Percentiles rank a stretch among this genome's conserved stretches.
Evolutionary conservation across 2,797 vertebrate species (phyloP).

Genomic region (Pipistrellus pygmaeus): DNA sequence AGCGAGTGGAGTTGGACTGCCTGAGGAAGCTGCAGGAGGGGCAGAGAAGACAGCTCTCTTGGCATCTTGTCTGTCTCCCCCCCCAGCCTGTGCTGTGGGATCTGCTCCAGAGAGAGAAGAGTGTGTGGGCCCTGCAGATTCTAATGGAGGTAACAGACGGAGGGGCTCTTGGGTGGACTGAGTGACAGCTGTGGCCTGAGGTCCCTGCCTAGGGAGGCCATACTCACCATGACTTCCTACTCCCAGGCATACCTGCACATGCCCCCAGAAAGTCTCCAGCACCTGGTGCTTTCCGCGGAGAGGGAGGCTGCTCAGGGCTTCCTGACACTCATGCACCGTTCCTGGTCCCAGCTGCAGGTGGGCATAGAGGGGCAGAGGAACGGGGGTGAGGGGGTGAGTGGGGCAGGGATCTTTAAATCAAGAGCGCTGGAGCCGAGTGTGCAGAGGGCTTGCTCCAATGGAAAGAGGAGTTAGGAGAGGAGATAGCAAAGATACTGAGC

Average conservation of each 20-base stretch:
- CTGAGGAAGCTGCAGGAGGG: neutral
- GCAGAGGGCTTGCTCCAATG: neutral
- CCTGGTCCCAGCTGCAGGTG: constrained; percentile 92
- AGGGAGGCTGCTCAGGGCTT: constrained; percentile 92
- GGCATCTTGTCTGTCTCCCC: constrained; percentile 44
- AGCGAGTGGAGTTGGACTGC: neutral
- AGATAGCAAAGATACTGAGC: neutral
- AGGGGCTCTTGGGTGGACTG: neutral
- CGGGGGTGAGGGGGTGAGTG: neutral
- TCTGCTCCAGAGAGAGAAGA: constrained; percentile 92
- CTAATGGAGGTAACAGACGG: constrained; percentile 91
- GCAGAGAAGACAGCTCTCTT: neutral
- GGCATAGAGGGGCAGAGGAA: neutral
- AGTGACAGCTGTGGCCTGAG: neutral
- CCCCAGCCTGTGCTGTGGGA: constrained; percentile 93
- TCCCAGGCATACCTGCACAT: constrained; percentile 93
- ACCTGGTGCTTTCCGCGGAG: constrained; percentile 92
- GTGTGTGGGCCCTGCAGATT: constrained; percentile 90
- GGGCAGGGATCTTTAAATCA: neutral
- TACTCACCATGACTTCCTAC: neutral
- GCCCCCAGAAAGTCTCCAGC: constrained; percentile 92
- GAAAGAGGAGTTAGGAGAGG: neutral
- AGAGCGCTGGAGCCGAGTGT: neutral
- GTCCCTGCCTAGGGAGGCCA: neutral
- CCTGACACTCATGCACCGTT: constrained; percentile 92